phyloP scores from a whole-genome alignment of 2,797 vertebrate species.

The Neopelma chrysocephalum region DNA sequence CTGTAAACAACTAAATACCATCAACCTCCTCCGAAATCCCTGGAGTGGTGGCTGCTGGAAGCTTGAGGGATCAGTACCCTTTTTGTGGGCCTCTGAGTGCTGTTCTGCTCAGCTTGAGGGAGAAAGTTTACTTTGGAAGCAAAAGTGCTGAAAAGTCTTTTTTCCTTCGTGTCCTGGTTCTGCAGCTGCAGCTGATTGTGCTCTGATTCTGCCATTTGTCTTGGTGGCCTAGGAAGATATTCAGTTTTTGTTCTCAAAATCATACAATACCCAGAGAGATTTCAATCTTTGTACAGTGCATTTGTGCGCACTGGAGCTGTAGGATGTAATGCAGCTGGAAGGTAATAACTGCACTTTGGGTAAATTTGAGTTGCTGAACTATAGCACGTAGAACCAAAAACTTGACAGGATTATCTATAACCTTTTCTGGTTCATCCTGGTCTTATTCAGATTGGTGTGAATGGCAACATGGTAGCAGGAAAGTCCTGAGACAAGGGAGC shows the following conservation, averaged over 20 bases:
- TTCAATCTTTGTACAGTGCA: neutral
- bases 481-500: neutral
- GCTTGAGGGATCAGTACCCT: neutral
- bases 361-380: neutral
- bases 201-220: neutral
- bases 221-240: neutral
- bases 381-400: neutral
- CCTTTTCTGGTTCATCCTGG: neutral
- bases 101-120: neutral
- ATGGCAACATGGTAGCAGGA: neutral
- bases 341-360: neutral
- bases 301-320: neutral
- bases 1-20: neutral
- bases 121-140: neutral
- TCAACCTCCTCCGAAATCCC: neutral
- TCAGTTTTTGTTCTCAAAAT: slow-evolving; percentile 20
- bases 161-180: neutral
- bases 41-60: neutral
- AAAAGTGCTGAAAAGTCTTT: slow-evolving; percentile 43
- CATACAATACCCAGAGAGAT: neutral
- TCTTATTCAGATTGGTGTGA: neutral
- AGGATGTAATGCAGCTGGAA: neutral
- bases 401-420: neutral
- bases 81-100: neutral
- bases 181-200: slow-evolving; percentile 28